Evolutionary conservation across 2,888 invertebrate genomes (phyloP).

Genomic region (Acleris holmiana): DNA sequence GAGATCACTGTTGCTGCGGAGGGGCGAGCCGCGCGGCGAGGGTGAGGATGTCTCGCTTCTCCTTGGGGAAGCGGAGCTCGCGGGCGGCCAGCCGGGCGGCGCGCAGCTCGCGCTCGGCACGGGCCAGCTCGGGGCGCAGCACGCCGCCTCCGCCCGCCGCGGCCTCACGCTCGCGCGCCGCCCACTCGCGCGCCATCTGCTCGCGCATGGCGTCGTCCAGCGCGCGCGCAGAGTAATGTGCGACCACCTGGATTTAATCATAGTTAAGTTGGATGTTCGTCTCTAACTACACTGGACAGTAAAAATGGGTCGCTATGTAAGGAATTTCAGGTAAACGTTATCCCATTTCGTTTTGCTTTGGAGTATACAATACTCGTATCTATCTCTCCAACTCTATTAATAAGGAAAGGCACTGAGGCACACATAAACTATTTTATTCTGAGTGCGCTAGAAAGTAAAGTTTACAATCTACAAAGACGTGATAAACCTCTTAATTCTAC

Average conservation of each 20-base stretch:
- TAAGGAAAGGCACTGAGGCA: no score
- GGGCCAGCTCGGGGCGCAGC: conserved; percentile 91
- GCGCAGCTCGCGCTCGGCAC: conserved; percentile 93
- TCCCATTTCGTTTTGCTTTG: no score
- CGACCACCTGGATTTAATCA: conserved; percentile 78
- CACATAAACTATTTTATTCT: no score
- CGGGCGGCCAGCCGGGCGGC: conserved; percentile 94
- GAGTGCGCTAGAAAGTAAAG: no score
- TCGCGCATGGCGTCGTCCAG: conserved; percentile 98
- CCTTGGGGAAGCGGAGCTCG: conserved; percentile 96
- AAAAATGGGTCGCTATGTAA: not conserved
- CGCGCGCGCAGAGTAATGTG: conserved; percentile 96
- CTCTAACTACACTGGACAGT: not conserved
- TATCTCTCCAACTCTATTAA: no score
- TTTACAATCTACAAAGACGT: no score
- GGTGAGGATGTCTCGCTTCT: conserved; percentile 96
- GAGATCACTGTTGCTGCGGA: conserved; percentile 78
- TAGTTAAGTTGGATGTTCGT: no score
- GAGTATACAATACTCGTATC: no score
- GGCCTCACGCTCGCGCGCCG: conserved; percentile 86
- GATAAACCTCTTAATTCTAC: no score
- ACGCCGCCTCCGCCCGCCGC: conserved; percentile 82
- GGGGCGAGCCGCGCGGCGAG: conserved; percentile 93
- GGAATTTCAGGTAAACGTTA: no score
- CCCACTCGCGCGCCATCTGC: conserved; percentile 98